Evolutionary conservation across 1,140 invertebrate species (phyloP), one percentile per base, ranked within the genome.

Genomic region (Zaprionus taronus): DNA sequence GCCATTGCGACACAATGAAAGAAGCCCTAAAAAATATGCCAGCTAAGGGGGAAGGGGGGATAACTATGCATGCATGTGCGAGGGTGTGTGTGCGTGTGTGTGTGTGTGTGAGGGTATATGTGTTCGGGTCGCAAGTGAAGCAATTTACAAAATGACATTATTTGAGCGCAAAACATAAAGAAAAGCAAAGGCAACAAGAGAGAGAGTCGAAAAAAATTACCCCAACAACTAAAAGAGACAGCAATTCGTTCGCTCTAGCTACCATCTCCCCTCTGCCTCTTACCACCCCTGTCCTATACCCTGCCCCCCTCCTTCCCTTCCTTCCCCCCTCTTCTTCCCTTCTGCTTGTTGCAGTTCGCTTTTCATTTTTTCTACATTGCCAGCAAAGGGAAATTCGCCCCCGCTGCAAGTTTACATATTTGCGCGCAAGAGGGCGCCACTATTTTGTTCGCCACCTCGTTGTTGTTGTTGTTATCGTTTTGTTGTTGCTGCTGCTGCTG

Each of bases 131-230:
- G 60, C 57, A 44, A 84, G 73, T 84, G 81, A 81, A 85, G 81
- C 82, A 84, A 84, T 84, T 84, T 84, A 84, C 78, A 63, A 84
- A 84, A 84, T 84, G 81, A 85, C 81, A 84, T 84, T 84, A 84
- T 84, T 85, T 85, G 79, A 84, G 81, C 82, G 82, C 79, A 85
- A 77, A 70, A 58, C 81, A 84, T 85, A 85, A 85, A 84, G 81
- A 84, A 74, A 79, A 31, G 36, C 28, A 24, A 20, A 56, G 63
- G 51, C 34, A 22, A 58, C 24, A n/a, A n/a, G 41, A 15, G 15
- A 20, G 70, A 71, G n/a, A 76, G 44, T 73, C 36, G 69, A 57
- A 65, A 84, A 84, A 84, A 84, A 84, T 83, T 80, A 84, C 77
- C 60, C 77, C 81, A 84, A 64, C 81, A 83, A 83, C 81, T 80